Conservation (phyloP, 1,140 invertebrate species). For the Euwallacea fornicatus region DNA sequence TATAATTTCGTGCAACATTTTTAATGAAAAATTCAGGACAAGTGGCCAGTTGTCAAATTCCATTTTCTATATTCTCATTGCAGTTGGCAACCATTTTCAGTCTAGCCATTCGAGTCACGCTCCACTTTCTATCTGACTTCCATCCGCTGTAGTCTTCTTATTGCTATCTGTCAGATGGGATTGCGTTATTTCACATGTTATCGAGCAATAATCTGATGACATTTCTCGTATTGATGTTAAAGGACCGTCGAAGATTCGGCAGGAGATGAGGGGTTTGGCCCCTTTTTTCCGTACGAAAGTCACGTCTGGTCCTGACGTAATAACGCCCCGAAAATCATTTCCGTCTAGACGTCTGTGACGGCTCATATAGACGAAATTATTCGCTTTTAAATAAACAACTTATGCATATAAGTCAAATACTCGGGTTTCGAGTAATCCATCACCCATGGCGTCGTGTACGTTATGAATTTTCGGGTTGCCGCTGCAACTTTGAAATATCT, state of each 20-base stretch:
- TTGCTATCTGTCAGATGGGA: constrained; percentile 27
- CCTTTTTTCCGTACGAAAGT: constrained; percentile 18
- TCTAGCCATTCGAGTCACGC: constrained; percentile 34
- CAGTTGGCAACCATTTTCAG: constrained; percentile 10
- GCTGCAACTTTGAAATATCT: constrained; percentile 9
- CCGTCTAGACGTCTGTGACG: constrained; percentile 17
- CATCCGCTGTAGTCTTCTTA: constrained; percentile 34
- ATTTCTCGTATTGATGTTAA: constrained; percentile 34
- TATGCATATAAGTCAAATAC: neutral
- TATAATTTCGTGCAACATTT: too few relatives aligned
- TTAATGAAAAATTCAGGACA: too few relatives aligned
- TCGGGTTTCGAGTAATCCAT: neutral
- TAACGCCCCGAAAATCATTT: constrained; percentile 28
- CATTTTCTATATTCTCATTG: constrained; percentile 10
- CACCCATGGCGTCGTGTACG: neutral
- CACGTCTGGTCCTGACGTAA: constrained; percentile 15
- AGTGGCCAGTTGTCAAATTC: neutral
- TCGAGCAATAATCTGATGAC: constrained; percentile 38
- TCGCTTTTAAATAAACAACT: neutral
- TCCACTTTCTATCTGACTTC: constrained; percentile 37
- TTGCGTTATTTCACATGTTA: constrained; percentile 40
- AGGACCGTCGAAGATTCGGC: constrained; percentile 16
- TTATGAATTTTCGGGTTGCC: constrained; percentile 5
- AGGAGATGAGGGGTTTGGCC: neutral
- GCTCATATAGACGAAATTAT: neutral